Percentiles rank a stretch among this genome's conserved stretches.
These are phyloP conservation scores for Cuniculus paca DNA, from an alignment of 2,797 vertebrate species.

Conservation along the genomic window DNA sequence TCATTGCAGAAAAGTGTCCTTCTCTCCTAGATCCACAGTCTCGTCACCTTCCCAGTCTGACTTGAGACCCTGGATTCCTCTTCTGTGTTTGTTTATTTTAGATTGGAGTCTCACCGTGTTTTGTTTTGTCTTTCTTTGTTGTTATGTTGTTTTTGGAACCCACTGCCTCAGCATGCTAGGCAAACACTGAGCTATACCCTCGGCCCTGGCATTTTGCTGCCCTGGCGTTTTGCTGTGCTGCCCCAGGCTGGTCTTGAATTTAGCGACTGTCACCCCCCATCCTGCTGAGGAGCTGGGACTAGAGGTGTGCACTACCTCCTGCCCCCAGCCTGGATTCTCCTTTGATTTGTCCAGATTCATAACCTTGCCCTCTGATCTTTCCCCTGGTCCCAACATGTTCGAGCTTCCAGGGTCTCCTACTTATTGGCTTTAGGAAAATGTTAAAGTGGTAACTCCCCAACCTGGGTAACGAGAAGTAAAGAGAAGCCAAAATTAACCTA, in stretches of 20 bases:
- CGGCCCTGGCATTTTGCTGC: neutral
- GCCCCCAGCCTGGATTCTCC: neutral
- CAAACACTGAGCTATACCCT: neutral
- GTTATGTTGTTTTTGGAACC: neutral
- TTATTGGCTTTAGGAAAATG: neutral
- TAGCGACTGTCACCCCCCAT: neutral
- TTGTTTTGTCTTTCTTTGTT: neutral
- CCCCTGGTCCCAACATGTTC: neutral
- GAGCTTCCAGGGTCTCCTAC: neutral
- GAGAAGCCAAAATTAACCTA: constrained; percentile 77
- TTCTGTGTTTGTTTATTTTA: neutral
- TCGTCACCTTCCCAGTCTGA: neutral
- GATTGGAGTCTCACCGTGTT: neutral
- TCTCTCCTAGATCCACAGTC: neutral
- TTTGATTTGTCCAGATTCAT: neutral
- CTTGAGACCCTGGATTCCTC: constrained; percentile 9
- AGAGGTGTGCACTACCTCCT: neutral
- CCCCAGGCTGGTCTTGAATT: neutral
- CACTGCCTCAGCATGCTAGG: neutral
- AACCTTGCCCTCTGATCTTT: constrained; percentile 18
- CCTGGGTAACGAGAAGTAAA: constrained; percentile 50
- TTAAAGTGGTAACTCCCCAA: neutral
- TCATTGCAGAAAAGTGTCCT: constrained; percentile 22
- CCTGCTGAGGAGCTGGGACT: neutral
- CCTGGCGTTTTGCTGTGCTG: neutral